These are phyloP conservation scores for Coremacera marginata DNA, from an alignment of 2,888 invertebrate genomes.

Conservation along the genomic window DNA sequence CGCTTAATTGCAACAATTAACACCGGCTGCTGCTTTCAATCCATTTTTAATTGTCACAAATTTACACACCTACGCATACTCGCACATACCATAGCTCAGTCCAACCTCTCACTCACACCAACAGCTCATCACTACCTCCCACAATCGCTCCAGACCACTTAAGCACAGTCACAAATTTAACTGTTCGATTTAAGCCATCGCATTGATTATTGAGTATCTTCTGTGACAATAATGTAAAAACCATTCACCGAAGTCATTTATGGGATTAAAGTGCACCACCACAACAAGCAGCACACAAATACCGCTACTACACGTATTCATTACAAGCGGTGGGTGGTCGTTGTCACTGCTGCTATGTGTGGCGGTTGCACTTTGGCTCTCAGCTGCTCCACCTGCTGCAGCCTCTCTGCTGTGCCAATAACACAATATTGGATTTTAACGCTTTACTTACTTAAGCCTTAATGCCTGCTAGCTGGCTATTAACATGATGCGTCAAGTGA, in stretches of 20 bases:
- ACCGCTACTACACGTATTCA: neutral
- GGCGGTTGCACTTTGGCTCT: neutral
- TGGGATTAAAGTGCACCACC: slow-evolving; percentile 4
- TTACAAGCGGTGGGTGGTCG: neutral
- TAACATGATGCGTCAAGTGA: slow-evolving; percentile 24
- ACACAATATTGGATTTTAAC: slow-evolving; percentile 44
- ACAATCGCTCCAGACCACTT: neutral
- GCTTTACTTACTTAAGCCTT: slow-evolving; percentile 44
- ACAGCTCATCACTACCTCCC: neutral
- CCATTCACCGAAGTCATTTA: neutral
- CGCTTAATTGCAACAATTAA: slow-evolving; percentile 26
- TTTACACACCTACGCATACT: slow-evolving; percentile 1
- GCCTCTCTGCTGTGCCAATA: slow-evolving; percentile 1
- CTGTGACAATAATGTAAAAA: slow-evolving; percentile 37
- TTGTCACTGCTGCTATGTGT: neutral
- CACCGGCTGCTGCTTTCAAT: slow-evolving; percentile 15
- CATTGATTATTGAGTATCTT: slow-evolving; percentile 56
- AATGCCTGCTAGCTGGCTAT: slow-evolving; percentile 33
- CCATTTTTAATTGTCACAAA: slow-evolving; percentile 22
- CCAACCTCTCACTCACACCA: too few relatives aligned
- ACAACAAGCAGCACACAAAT: neutral
- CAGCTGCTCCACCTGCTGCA: neutral
- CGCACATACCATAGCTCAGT: neutral
- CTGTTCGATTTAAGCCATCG: slow-evolving; percentile 52
- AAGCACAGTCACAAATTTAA: neutral